Evolutionary conservation across 2,113 vertebrate genomes (phyloP), one percentile per base, ranked within the genome.

Genomic region (Clupea harengus): DNA sequence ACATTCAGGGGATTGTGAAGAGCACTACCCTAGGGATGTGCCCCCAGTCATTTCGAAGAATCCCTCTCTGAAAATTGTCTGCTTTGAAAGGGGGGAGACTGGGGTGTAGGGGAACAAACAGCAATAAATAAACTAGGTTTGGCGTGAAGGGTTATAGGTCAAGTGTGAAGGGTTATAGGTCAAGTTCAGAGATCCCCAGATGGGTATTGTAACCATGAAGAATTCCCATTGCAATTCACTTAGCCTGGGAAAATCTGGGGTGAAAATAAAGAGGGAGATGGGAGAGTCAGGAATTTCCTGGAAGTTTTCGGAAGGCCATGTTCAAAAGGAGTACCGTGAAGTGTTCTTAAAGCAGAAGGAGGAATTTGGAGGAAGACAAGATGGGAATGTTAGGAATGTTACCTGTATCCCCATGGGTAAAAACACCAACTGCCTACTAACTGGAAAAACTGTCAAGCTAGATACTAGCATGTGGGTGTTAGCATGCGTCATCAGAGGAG

Each of bases 401-500:
- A 60, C 22, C 39, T 20, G 64, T 67, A 28, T 67, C 10, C n/a
- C n/a, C 9, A 28, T 9, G 4, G n/a, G n/a, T 67, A 10, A 67
- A 28, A 67, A 67, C 7, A 67, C 8, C 15, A 39, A 39, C 39
- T 39, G 72, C 3, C 15, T 11, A 32, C 32, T 5, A 17, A 39
- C 28, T 39, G 72, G 39, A 32, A 11, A 52, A 54, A 54, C 32
- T 3, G 81, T 9, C 45, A 20, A 11, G 22, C 18, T 39, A 13
- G 25, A 18, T 49, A 52, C 47, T 82, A n/a, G 81, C 46, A 82
- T 49, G 81, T 82, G 28, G 46, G 49, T 82, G 46, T 82, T 50
- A 25, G 45, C 28, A 46, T 72, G 72, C 72, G 72, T 78, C 72
- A 78, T 78, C 72, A 78, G 64, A 72, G 72, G 72, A 78, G 13